phyloP scores from a whole-genome alignment of 2,888 invertebrate genomes.

The Hypolimnas misippus region DNA sequence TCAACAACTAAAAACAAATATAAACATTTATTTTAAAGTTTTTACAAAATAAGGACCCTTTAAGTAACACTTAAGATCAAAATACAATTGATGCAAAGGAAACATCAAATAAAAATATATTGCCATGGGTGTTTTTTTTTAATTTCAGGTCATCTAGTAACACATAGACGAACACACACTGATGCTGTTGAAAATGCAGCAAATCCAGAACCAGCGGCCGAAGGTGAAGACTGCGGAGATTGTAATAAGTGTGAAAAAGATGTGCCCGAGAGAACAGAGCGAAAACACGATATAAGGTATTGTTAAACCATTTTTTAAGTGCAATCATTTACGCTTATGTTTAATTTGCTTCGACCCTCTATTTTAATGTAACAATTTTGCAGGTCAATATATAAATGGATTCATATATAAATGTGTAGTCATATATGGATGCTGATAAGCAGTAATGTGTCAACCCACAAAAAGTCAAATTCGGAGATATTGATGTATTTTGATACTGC shows the following conservation, averaged over 20 bases:
- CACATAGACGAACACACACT: constrained; percentile 91
- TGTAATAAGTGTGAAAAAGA: constrained; percentile 68
- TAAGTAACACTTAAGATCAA: too few species aligned
- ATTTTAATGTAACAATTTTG: neutral
- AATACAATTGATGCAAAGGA: neutral
- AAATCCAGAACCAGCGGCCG: constrained; percentile 56
- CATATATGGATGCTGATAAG: too few species aligned
- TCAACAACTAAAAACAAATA: too few species aligned
- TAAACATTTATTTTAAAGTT: too few species aligned
- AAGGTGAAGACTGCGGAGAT: constrained; percentile 59
- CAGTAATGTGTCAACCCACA: too few species aligned
- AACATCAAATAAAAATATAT: neutral
- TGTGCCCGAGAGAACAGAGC: constrained; percentile 58
- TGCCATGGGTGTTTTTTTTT: neutral
- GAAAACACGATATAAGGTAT: constrained; percentile 69
- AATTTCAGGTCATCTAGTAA: constrained; percentile 86
- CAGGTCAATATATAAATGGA: too few species aligned
- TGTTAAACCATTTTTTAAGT: neutral
- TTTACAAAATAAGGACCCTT: too few species aligned
- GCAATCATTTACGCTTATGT: neutral
- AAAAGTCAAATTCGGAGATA: too few species aligned
- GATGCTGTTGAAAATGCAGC: constrained; percentile 70
- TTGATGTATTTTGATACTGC: too few species aligned
- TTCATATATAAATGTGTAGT: too few species aligned
- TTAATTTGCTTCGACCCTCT: neutral